A percentile compares a stretch with the other conserved stretches of the same genome.
phyloP scores from a whole-genome alignment of 2,113 vertebrate species.

The Eulemur macaco region DNA sequence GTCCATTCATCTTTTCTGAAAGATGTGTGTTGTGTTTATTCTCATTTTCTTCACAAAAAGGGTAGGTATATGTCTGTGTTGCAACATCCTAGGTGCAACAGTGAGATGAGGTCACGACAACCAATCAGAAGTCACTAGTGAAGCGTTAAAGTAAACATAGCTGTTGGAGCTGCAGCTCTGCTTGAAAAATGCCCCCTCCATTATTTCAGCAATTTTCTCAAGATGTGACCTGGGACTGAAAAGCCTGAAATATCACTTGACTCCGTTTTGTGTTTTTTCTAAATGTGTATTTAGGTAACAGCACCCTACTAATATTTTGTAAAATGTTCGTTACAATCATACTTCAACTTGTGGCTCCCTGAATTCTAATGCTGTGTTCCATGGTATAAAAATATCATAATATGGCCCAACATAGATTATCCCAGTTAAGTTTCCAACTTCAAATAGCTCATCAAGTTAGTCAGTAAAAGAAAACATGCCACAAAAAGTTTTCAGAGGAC shows the following conservation, averaged over 20 bases:
- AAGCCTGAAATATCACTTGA: slow-evolving; percentile 84
- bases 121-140: slow-evolving; percentile 89
- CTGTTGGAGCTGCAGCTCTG: slow-evolving; percentile 85
- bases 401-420: slow-evolving; percentile 88
- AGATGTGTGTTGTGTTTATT: slow-evolving; percentile 70
- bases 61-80: slow-evolving; percentile 78
- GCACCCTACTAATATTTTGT: slow-evolving; percentile 74
- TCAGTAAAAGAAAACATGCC: slow-evolving; percentile 91
- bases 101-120: slow-evolving; percentile 88
- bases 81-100: slow-evolving; percentile 82
- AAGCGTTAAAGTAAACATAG: slow-evolving; percentile 89
- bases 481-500: slow-evolving; percentile 92
- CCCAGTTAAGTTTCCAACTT: slow-evolving; percentile 84
- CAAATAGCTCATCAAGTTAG: slow-evolving; percentile 89
- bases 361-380: slow-evolving; percentile 80
- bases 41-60: slow-evolving; percentile 68
- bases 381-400: slow-evolving; percentile 79
- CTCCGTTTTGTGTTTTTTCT: slow-evolving; percentile 81
- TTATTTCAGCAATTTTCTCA: slow-evolving; percentile 91
- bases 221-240: slow-evolving; percentile 89
- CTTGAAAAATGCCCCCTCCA: slow-evolving; percentile 87
- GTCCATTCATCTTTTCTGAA: slow-evolving; percentile 78
- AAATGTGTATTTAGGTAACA: slow-evolving; percentile 82
- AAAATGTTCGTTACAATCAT: slow-evolving; percentile 76
- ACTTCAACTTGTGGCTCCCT: slow-evolving; percentile 61